A percentile compares a stretch with the other conserved stretches of the same genome.
phyloP scores from a whole-genome alignment of 1,140 invertebrate genomes.

The Monomorium pharaonis region DNA sequence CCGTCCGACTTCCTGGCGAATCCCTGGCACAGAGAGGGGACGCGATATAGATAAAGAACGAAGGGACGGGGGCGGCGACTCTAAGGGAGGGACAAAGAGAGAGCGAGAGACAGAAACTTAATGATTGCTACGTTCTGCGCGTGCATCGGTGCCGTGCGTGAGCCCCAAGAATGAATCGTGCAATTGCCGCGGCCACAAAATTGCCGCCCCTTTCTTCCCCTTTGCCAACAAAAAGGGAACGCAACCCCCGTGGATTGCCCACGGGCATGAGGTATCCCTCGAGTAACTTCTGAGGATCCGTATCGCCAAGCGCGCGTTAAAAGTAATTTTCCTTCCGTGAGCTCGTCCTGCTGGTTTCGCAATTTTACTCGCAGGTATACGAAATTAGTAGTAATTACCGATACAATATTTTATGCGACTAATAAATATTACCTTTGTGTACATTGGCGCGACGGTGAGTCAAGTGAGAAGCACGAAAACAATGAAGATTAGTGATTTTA shows the following conservation, averaged over 20 bases:
- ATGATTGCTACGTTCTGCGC: conserved; percentile 68
- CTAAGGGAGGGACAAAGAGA: conserved; percentile 21
- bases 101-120: conserved; percentile 41
- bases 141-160: conserved; percentile 62
- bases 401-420: background rate
- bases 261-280: conserved; percentile 28
- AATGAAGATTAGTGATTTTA: background rate
- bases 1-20: conserved; percentile 69
- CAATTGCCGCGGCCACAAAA: conserved; percentile 65
- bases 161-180: conserved; percentile 64
- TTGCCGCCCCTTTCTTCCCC: conserved; percentile 31
- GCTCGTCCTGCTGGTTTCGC: background rate
- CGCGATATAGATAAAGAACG: conserved; percentile 53
- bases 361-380: conserved; percentile 12
- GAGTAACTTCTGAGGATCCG: conserved; percentile 39
- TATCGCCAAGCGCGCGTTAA: conserved; percentile 14
- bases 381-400: background rate
- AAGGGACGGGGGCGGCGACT: conserved; percentile 37
- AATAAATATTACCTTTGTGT: background rate
- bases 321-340: conserved; percentile 39
- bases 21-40: conserved; percentile 35
- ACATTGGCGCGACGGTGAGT: background rate
- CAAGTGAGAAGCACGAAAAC: background rate
- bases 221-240: conserved; percentile 35
- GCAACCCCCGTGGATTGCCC: conserved; percentile 19